phyloP scores from a whole-genome alignment of 2,888 invertebrate species.

The Drosophila greeni region DNA sequence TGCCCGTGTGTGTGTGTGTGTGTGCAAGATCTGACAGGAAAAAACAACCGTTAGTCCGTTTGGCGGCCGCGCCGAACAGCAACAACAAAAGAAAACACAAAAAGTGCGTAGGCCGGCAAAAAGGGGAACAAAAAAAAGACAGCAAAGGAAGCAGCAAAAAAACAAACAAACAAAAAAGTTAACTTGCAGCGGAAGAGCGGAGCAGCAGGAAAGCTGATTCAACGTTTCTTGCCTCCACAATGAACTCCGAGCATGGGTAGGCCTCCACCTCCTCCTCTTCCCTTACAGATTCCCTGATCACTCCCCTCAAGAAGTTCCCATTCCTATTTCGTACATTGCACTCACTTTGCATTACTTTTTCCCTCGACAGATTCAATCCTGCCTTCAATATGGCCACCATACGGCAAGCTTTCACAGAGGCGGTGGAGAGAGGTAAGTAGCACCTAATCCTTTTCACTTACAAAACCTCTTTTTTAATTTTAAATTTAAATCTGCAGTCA shows the following conservation, averaged over 20 bases:
- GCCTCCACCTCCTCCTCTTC: background rate
- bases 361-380: slow-evolving; percentile 89
- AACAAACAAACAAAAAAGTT: slow-evolving; percentile 11
- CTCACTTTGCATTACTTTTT: background rate
- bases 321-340: background rate
- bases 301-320: background rate
- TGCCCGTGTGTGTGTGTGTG: slow-evolving; percentile 8
- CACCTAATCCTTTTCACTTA: background rate
- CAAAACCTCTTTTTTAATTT: background rate
- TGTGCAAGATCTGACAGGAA: slow-evolving; percentile 28
- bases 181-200: slow-evolving; percentile 23
- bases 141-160: slow-evolving; percentile 10
- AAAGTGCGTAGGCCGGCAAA: slow-evolving; percentile 53
- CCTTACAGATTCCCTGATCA: background rate
- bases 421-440: slow-evolving; percentile 90
- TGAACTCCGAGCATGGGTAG: slow-evolving; percentile 80
- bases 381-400: slow-evolving; percentile 96
- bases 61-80: slow-evolving; percentile 33
- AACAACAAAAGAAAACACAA: slow-evolving; percentile 41
- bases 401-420: slow-evolving; percentile 96
- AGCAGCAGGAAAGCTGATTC: slow-evolving; percentile 43
- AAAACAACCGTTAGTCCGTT: slow-evolving; percentile 25
- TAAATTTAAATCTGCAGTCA: slow-evolving; percentile 81
- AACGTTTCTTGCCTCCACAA: slow-evolving; percentile 64
- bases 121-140: slow-evolving; percentile 22